These are phyloP conservation scores for Argyrosomus japonicus DNA, from an alignment of 2,113 vertebrate species.

Conservation along the genomic window DNA sequence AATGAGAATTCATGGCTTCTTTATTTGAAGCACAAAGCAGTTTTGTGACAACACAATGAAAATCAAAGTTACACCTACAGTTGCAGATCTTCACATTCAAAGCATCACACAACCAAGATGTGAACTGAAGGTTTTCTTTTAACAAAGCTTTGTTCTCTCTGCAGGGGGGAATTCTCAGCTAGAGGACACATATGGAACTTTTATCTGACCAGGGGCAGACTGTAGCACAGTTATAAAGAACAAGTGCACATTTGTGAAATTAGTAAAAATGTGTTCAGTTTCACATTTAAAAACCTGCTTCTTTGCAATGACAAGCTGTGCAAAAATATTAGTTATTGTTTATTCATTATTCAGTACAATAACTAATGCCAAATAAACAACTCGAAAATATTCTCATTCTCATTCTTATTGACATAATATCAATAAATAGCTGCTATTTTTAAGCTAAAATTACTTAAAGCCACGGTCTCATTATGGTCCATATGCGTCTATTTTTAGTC, in stretches of 20 bases:
- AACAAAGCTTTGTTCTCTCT: not conserved
- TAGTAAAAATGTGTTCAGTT: too few relatives aligned
- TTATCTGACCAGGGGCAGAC: not conserved
- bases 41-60: not conserved
- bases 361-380: not conserved
- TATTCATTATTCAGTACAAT: not conserved
- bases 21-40: not conserved
- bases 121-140: not conserved
- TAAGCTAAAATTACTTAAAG: not conserved
- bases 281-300: not conserved
- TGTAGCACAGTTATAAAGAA: too few relatives aligned
- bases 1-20: conserved; percentile 27
- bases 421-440: not conserved
- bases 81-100: not conserved
- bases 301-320: not conserved
- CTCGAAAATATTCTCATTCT: not conserved
- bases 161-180: not conserved
- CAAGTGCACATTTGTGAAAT: not conserved
- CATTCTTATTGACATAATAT: too few relatives aligned
- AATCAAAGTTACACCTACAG: not conserved
- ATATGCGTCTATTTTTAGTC: not conserved
- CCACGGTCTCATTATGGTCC: not conserved
- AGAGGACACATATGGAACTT: not conserved
- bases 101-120: not conserved
- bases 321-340: not conserved